phyloP scores from a whole-genome alignment of 2,113 vertebrate genomes.

The crab-eating macaque (Macaca fascicularis) region DNA sequence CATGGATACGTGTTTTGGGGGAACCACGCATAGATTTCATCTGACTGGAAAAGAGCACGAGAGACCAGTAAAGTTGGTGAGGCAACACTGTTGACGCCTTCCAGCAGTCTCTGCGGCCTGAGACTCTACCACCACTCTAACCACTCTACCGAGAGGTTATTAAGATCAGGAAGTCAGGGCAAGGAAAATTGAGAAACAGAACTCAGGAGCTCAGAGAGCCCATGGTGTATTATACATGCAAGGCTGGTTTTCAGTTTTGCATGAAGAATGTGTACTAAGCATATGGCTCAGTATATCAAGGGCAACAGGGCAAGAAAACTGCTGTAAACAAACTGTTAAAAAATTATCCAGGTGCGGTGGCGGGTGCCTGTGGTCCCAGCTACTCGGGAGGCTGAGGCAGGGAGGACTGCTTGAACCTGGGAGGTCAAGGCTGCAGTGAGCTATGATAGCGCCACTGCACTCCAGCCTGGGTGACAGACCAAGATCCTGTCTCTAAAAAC shows the following conservation, averaged over 20 bases:
- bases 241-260: slow-evolving; percentile 30
- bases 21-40: not conserved
- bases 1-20: not conserved
- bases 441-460: no score
- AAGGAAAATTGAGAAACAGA: slow-evolving; percentile 34
- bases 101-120: not conserved
- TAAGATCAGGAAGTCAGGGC: slow-evolving; percentile 37
- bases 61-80: not conserved
- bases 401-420: no score
- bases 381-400: no score
- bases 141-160: not conserved
- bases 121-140: not conserved
- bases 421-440: no score
- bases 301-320: not conserved
- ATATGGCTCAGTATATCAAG: not conserved
- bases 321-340: not conserved
- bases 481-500: no score
- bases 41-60: not conserved
- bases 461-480: no score
- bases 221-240: not conserved
- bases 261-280: not conserved
- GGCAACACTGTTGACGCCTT: not conserved
- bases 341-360: no score
- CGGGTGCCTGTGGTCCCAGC: no score
- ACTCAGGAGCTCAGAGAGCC: not conserved